These are phyloP conservation scores for Acleris sparsana DNA, from an alignment of 2,888 invertebrate genomes.

Conservation along the genomic window DNA sequence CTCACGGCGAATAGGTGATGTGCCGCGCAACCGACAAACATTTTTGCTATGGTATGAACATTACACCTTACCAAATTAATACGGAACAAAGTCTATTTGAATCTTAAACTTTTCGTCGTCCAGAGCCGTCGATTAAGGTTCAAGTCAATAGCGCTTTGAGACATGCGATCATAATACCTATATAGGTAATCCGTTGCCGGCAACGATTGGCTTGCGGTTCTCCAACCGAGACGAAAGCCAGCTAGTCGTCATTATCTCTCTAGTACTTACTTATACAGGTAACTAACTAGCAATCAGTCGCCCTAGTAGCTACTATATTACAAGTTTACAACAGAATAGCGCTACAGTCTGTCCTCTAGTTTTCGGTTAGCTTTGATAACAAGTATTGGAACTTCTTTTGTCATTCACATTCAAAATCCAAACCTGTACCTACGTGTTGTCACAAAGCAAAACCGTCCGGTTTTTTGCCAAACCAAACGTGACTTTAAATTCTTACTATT, in stretches of 20 bases:
- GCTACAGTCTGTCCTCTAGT: not conserved
- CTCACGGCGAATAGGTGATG: too few relatives aligned
- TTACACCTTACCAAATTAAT: too few relatives aligned
- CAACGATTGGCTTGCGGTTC: slow-evolving; percentile 10
- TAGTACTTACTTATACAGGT: too few relatives aligned
- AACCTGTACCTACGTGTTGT: slow-evolving; percentile 21
- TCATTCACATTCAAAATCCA: slow-evolving; percentile 20
- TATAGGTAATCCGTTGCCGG: not conserved
- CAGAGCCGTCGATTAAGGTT: too few relatives aligned
- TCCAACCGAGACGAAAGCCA: not conserved
- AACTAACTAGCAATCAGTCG: too few relatives aligned
- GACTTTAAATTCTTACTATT: slow-evolving; percentile 10
- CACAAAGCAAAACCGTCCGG: slow-evolving; percentile 12
- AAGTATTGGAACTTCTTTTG: not conserved
- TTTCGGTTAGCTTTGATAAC: not conserved
- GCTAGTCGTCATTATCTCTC: too few relatives aligned
- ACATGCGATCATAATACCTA: too few relatives aligned
- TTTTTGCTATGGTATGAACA: too few relatives aligned
- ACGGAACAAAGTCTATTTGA: too few relatives aligned
- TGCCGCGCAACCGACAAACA: too few relatives aligned
- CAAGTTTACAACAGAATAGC: not conserved
- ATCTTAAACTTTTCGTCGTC: too few relatives aligned
- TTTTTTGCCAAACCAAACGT: slow-evolving; percentile 29
- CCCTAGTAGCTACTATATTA: not conserved
- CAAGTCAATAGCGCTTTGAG: too few relatives aligned